phyloP scores from a whole-genome alignment of 2,113 vertebrate genomes.

The Syngnathus floridae region DNA sequence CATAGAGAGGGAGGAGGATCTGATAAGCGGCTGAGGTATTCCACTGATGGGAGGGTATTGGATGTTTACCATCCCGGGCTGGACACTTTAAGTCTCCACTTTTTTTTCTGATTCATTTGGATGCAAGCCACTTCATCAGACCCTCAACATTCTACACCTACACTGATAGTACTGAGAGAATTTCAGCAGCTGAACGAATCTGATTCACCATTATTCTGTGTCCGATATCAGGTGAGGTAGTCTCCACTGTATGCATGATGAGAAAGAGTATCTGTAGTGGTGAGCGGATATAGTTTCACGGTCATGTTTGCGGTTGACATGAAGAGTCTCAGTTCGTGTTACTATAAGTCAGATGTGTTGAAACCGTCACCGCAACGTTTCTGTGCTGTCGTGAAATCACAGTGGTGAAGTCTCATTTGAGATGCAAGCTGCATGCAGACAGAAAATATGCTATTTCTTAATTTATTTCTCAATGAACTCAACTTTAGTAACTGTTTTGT shows the following conservation, averaged over 20 bases:
- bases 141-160: slow-evolving; percentile 30
- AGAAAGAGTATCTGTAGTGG: background rate
- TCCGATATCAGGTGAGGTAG: slow-evolving; percentile 40
- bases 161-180: slow-evolving; percentile 20
- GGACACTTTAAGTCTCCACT: slow-evolving; percentile 21
- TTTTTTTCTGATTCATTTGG: slow-evolving; percentile 19
- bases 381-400: slow-evolving; percentile 37
- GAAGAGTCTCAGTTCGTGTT: slow-evolving; percentile 9
- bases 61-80: slow-evolving; percentile 21
- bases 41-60: slow-evolving; percentile 40
- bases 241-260: slow-evolving; percentile 17
- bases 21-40: slow-evolving; percentile 47
- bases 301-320: slow-evolving; percentile 10
- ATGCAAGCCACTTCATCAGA: slow-evolving; percentile 25
- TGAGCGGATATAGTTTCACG: background rate
- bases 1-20: slow-evolving; percentile 42
- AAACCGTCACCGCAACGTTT: slow-evolving; percentile 16
- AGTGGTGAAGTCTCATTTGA: slow-evolving; percentile 18
- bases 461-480: background rate
- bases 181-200: slow-evolving; percentile 27
- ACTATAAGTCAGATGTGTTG: slow-evolving; percentile 13
- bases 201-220: slow-evolving; percentile 35
- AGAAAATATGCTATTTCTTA: background rate
- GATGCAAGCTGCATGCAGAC: slow-evolving; percentile 5
- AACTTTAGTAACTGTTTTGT: background rate